phyloP scores from a whole-genome alignment of 1,140 invertebrate genomes.

The Antheraea mylitta region DNA sequence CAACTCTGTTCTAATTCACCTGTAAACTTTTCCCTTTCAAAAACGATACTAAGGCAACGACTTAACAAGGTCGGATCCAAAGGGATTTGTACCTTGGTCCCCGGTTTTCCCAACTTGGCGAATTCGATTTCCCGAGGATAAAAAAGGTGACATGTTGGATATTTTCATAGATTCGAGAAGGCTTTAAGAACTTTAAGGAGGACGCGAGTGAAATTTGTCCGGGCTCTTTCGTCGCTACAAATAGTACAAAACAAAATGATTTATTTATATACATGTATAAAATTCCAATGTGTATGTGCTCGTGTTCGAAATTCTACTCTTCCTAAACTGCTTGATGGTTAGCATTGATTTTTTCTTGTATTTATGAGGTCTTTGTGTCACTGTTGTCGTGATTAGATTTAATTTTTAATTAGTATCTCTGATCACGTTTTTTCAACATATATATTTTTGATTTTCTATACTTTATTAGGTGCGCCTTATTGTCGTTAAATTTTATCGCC shows the following conservation, averaged over 20 bases:
- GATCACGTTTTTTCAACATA: no score
- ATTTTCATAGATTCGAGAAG: conserved; percentile 4
- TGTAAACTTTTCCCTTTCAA: neutral
- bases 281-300: no score
- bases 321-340: no score
- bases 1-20: neutral
- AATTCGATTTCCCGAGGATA: conserved; percentile 6
- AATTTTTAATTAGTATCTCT: no score
- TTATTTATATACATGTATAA: no score
- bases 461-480: no score
- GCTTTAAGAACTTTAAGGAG: neutral
- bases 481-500: no score
- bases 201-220: neutral
- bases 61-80: conserved; percentile 12
- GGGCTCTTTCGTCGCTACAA: neutral
- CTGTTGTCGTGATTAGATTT: no score
- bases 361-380: no score
- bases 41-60: conserved; percentile 2
- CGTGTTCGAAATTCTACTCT: no score
- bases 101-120: neutral
- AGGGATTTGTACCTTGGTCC: conserved; percentile 12
- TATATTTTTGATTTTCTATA: no score
- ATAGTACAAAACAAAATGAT: neutral
- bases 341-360: no score
- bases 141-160: neutral